Evolutionary conservation across 2,797 vertebrate species (phyloP), one percentile per base, ranked within the genome.

Genomic region (Enteromius radiatus): DNA sequence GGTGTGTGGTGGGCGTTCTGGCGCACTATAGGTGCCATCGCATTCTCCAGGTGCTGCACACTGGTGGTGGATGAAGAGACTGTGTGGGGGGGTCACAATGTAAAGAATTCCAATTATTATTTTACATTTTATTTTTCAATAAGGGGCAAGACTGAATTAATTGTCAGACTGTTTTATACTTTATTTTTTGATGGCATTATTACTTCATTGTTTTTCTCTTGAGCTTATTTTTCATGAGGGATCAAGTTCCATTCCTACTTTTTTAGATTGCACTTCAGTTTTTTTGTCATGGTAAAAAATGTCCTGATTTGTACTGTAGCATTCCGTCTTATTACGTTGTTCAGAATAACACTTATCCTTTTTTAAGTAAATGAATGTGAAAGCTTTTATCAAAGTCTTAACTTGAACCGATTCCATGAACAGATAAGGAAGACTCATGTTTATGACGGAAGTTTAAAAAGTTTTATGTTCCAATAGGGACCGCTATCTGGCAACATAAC

Each of bases 401-500:
- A 68, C 52, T 45, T 67, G 47, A 79, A 84, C 28, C 52, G 64
- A 76, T 76, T 69, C 64, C 26, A 33, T 68, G 49, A 19, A 19
- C 73, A 59, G 73, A 82, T 82, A 82, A 59, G 73, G 19, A 68
- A 63, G 61, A 21, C 33, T 59, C 8, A 2, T 63, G 68, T 73
- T 81, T 63, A 63, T 76, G 81, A 21, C 47, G 21, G 28, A 69
- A 45, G 75, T 81, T 81, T 61, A 73, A 76, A 76, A 63, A 17
- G 59, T 41, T 82, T 80, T 80, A 75, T 63, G 73, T 83, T 86
- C 76, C 80, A 84, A 78, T 61, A 70, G 67, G 78, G 63, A 65
- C 78, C 36, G 69, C 61, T 81, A 85, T 87, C 88, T 87, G 59
- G 41, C 69, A 86, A 43, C 31, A 56, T 28, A 83, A 87, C 73